Conservation (phyloP, 2,888 invertebrate genomes). For the Nemurella pictetii region DNA sequence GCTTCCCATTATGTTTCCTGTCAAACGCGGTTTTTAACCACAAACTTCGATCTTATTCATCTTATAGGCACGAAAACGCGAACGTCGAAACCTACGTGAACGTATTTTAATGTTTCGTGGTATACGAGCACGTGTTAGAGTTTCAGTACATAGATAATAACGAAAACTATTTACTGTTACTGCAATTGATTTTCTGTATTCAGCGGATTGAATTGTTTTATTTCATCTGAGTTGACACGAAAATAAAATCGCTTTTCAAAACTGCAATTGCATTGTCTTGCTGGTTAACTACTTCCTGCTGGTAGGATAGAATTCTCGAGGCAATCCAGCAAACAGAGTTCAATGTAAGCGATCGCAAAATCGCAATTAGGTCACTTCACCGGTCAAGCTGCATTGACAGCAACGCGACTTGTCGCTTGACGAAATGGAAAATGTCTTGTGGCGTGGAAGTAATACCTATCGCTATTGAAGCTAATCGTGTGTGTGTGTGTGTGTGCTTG, state of each 20-base stretch:
- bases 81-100: no score
- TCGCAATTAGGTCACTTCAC: conserved; percentile 1
- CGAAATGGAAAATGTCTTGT: conserved; percentile 27
- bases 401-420: conserved; percentile 8
- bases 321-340: neutral
- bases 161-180: neutral
- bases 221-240: neutral
- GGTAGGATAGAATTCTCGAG: neutral
- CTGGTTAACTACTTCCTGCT: neutral
- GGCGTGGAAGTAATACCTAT: neutral
- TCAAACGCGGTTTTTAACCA: neutral
- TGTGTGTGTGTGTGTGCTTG: neutral
- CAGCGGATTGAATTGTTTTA: neutral
- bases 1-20: neutral
- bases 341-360: neutral
- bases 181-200: neutral
- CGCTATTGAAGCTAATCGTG: neutral
- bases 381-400: neutral
- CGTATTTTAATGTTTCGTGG: neutral
- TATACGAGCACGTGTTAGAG: neutral
- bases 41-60: neutral
- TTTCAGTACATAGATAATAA: neutral
- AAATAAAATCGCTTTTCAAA: neutral
- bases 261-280: neutral
- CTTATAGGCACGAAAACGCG: no score